Conservation (phyloP, 2,113 vertebrate species). For the Spea multiplicata region DNA sequence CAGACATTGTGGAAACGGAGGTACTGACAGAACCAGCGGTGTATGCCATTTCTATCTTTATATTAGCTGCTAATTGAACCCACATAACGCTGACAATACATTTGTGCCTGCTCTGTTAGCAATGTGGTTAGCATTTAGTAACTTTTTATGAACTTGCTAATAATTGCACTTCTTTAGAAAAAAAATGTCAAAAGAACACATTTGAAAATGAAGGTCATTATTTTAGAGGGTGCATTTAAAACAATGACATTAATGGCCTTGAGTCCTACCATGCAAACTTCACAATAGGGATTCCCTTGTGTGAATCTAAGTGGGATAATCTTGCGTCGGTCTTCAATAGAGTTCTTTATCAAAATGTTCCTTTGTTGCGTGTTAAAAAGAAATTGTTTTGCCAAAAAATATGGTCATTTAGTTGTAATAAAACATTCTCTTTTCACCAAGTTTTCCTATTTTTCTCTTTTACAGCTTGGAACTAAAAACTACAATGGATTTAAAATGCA, state of each 20-base stretch:
- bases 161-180: slow-evolving; percentile 9
- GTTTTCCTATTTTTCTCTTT: no score
- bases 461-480: no score
- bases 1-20: neutral
- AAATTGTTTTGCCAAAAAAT: no score
- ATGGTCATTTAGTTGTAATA: no score
- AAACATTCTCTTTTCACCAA: no score
- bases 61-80: slow-evolving; percentile 11
- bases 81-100: slow-evolving; percentile 3
- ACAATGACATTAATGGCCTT: neutral
- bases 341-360: neutral
- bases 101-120: neutral
- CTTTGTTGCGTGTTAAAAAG: no score
- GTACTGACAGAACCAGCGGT: slow-evolving; percentile 6
- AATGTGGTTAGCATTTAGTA: slow-evolving; percentile 5
- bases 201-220: slow-evolving; percentile 13
- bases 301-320: neutral
- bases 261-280: no score
- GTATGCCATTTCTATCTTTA: slow-evolving; percentile 8
- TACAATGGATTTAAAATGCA: no score
- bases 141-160: slow-evolving; percentile 5
- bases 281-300: neutral
- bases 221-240: slow-evolving; percentile 1
- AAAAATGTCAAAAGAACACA: slow-evolving; percentile 22
- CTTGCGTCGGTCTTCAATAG: neutral